Evolutionary conservation across 2,797 vertebrate species (phyloP), one percentile per base, ranked within the genome.

Genomic region (Remorina albescens): DNA sequence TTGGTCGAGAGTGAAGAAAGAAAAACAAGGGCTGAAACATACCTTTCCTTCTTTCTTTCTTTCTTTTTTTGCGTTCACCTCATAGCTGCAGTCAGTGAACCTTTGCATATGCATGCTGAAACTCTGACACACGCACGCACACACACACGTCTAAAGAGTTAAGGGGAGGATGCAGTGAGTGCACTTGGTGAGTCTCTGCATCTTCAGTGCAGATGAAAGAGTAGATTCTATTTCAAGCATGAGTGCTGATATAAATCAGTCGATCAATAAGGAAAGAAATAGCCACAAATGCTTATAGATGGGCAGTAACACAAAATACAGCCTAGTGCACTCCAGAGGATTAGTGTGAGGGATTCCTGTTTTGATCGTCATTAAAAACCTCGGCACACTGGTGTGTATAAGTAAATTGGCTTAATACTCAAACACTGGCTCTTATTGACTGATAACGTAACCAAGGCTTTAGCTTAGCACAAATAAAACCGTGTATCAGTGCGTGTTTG

Each of bases 221-320:
- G 74, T 83, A 76, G 78, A 88, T 92, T 89, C 82, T 84, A 92
- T 92, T 91, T 92, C 89, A 90, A 85, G 92, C 90, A 86, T 85
- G 90, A 94, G 81, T 81, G 86, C 75, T 34, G 66, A 83, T 86
- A 90, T 86, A 85, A 90, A 90, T 90, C 85, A 89, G 81, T 86
- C 84, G 83, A 82, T 92, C 85, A 89, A 89, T 89, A 80, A 73
- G 71, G 70, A 82, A 83, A 86, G 80, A 87, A 84, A 88, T 73
- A 74, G 77, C 64, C 71, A 70, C 72, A 81, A 74, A 76, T 83
- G 61, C 80, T 78, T 74, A 65, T 63, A 66, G 70, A 84, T 71
- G 78, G 75, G 73, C 47, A 71, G 76, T 57, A 26, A 19, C 51
- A 63, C 65, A 74, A 68, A 84, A 80, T 77, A 77, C 67, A 84